Conservation (phyloP, 1,140 invertebrate genomes). For the Hirudo medicinalis region DNA sequence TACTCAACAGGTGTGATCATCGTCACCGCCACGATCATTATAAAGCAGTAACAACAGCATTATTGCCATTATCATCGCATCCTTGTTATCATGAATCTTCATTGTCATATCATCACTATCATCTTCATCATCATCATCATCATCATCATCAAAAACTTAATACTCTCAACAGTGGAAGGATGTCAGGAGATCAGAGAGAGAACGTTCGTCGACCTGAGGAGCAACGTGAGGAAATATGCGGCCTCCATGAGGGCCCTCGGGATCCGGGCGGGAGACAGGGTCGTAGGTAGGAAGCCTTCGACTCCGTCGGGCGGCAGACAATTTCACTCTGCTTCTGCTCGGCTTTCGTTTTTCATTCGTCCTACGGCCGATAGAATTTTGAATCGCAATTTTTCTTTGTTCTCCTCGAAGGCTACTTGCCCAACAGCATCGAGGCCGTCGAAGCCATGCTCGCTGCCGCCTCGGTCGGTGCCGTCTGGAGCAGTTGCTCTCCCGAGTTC, state of each 20-base stretch:
- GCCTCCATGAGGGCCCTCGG: conserved; percentile 39
- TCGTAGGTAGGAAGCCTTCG: conserved; percentile 38
- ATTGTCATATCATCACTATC: neutral
- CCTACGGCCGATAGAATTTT: too few species aligned
- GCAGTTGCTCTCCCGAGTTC: conserved; percentile 49
- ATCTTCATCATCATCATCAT: too few species aligned
- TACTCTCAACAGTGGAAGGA: conserved; percentile 35
- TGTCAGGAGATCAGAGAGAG: conserved; percentile 30
- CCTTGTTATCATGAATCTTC: too few species aligned
- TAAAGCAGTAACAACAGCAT: too few species aligned
- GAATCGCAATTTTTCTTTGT: neutral
- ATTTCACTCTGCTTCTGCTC: too few species aligned
- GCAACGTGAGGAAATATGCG: conserved; percentile 38
- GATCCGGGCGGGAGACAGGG: conserved; percentile 40
- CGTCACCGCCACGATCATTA: too few species aligned
- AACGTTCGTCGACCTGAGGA: conserved; percentile 37
- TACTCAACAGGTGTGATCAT: conserved; percentile 38
- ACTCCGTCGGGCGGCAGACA: too few species aligned
- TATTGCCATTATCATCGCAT: too few species aligned
- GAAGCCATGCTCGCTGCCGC: conserved; percentile 47
- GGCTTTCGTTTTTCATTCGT: too few species aligned
- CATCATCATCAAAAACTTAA: neutral
- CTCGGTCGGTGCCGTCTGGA: conserved; percentile 48
- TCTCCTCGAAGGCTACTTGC: conserved; percentile 39
- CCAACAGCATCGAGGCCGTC: conserved; percentile 44